phyloP scores from a whole-genome alignment of 2,888 invertebrate genomes.

The Drosophila picticornis region DNA sequence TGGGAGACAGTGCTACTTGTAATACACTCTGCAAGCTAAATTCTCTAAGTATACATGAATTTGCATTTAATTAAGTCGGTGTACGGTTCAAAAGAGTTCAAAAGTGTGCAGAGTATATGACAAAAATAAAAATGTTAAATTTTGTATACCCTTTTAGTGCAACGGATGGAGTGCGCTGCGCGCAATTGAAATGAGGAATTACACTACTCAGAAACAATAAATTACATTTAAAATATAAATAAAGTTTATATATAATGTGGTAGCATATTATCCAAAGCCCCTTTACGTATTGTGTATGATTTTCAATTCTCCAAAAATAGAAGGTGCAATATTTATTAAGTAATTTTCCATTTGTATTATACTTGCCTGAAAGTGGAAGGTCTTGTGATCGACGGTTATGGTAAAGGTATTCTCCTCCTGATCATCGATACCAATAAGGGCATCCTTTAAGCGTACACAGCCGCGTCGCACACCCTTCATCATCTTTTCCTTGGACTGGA shows the following conservation, averaged over 20 bases:
- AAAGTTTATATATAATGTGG: not conserved
- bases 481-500: conserved; percentile 99
- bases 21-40: not conserved
- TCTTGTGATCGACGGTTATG: conserved; percentile 99
- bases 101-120: conserved; percentile 1
- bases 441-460: conserved; percentile 98
- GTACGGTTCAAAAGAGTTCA: conserved; percentile 8
- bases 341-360: not conserved
- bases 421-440: conserved; percentile 99
- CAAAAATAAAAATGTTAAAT: not conserved
- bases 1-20: not conserved
- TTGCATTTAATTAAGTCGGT: conserved; percentile 1
- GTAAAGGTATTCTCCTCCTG: conserved; percentile 99
- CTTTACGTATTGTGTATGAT: no score
- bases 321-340: not conserved
- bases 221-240: not conserved
- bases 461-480: conserved; percentile 98
- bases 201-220: not conserved
- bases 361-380: conserved; percentile 97
- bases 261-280: not conserved
- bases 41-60: not conserved
- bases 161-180: not conserved
- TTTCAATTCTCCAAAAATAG: not conserved
- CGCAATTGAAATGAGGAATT: not conserved
- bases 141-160: not conserved